Base-by-base conservation (phyloP, 1,140 invertebrate species). In the Leptopilina clavipes region DNA sequence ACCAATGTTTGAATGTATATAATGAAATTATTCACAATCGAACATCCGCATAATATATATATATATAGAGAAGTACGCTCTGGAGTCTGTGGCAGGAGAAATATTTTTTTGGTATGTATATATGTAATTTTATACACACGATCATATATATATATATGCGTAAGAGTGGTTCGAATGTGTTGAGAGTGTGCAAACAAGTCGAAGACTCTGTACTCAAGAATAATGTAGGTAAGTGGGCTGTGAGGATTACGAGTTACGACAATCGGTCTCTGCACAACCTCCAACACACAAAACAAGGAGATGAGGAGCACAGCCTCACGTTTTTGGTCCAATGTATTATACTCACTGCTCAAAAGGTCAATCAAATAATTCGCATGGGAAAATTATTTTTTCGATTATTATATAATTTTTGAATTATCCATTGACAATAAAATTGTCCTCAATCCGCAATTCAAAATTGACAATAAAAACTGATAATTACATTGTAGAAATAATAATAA, bases 201-300 rank as follows among this genome's bases (percentile, higher is more conserved):
- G 25, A 14, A 65, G 22, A 7, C 12, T 31, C 25, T 31, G 5
- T 31, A n/a, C 59, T 74, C 25, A 59, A 45, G 72, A 79, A 75
- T 89, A 89, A 90, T 90, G 88, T 90, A 90, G 89, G 89, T 90
- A 90, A 90, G 89, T 90, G 86, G 88, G 88, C 87, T 90, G 87
- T 85, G 85, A 82, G 86, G 84, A 86, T 86, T 83, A 52, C 44
- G 44, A 48, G 44, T 48, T 59, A 84, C 80, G 84, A 88, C 84
- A 87, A 83, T 84, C 79, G 77, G 72, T 17, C 25, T 1, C 37
- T 40, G 37, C 52, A 74, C 54, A 19, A 25, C 56, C 56, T 25
- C 56, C 25, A 31, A 31, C 25, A 31, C 19, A 25, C 19, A 59
- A 12, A 31, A 14, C 22, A 65, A 40, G 14, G 25, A 65, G 10